phyloP scores from a whole-genome alignment of 2,113 vertebrate species.

The Sorex fumeus region DNA sequence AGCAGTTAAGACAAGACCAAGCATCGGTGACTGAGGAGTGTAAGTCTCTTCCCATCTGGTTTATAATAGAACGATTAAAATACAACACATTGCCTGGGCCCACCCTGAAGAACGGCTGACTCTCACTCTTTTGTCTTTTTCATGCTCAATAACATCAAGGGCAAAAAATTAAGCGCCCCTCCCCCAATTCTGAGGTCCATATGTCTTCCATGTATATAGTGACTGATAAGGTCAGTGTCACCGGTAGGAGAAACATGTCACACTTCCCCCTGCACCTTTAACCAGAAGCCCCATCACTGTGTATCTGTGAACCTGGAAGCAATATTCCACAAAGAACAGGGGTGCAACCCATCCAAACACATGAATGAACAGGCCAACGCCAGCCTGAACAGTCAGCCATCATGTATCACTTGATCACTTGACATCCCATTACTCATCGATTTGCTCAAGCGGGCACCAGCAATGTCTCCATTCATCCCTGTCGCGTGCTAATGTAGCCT shows the following conservation, averaged over 20 bases:
- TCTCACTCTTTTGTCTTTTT: neutral
- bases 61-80: conserved; percentile 11
- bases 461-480: no score
- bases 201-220: neutral
- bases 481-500: no score
- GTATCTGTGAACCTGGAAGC: neutral
- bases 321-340: neutral
- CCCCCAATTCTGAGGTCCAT: neutral
- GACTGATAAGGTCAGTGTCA: neutral
- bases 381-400: neutral
- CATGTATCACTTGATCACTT: no score
- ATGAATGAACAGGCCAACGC: neutral
- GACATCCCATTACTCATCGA: no score
- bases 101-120: neutral
- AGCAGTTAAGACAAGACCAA: conserved; percentile 13
- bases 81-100: neutral
- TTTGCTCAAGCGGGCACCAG: no score
- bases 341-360: neutral
- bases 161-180: neutral
- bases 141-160: conserved; percentile 24
- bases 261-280: neutral
- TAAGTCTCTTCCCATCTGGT: neutral
- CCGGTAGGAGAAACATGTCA: neutral
- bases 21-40: neutral
- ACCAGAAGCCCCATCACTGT: neutral